Evolutionary conservation across 2,113 vertebrate species (phyloP).

Genomic region (Chaenocephalus aceratus): DNA sequence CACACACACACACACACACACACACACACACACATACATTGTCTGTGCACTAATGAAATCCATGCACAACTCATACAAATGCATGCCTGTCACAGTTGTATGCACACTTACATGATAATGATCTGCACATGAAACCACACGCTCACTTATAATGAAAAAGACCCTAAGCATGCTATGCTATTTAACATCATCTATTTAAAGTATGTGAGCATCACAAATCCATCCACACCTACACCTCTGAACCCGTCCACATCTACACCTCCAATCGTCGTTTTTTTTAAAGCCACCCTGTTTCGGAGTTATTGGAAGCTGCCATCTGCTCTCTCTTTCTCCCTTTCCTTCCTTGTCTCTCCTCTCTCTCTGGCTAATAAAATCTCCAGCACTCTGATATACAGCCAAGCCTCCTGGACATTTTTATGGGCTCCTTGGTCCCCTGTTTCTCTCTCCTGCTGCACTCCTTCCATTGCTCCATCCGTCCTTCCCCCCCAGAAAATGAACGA

Average conservation of each 20-base stretch:
- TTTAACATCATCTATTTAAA: conserved; percentile 35
- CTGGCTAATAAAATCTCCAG: conserved; percentile 70
- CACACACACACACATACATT: conserved; percentile 27
- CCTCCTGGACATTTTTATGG: conserved; percentile 79
- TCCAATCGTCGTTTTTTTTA: conserved; percentile 24
- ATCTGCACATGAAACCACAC: conserved; percentile 62
- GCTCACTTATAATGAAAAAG: conserved; percentile 40
- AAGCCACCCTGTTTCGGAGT: conserved; percentile 26
- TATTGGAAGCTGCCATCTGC: conserved; percentile 60
- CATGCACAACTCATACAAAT: conserved; percentile 49
- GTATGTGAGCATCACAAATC: conserved; percentile 20
- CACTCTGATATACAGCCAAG: conserved; percentile 77
- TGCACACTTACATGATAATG: conserved; percentile 56
- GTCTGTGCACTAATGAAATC: conserved; percentile 54
- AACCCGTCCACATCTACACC: conserved; percentile 38
- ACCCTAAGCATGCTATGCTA: conserved; percentile 32
- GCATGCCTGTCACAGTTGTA: conserved; percentile 56
- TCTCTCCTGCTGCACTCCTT: conserved; percentile 41
- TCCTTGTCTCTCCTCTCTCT: conserved; percentile 55
- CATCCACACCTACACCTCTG: conserved; percentile 27
- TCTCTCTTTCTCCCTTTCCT: conserved; percentile 43
- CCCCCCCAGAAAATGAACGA: conserved; percentile 43
- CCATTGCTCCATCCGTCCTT: conserved; percentile 43
- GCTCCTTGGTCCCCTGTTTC: conserved; percentile 61
- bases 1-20: conserved; percentile 29